Base-by-base conservation (phyloP, 2,888 invertebrate species). In the Geophilus truncorum region DNA sequence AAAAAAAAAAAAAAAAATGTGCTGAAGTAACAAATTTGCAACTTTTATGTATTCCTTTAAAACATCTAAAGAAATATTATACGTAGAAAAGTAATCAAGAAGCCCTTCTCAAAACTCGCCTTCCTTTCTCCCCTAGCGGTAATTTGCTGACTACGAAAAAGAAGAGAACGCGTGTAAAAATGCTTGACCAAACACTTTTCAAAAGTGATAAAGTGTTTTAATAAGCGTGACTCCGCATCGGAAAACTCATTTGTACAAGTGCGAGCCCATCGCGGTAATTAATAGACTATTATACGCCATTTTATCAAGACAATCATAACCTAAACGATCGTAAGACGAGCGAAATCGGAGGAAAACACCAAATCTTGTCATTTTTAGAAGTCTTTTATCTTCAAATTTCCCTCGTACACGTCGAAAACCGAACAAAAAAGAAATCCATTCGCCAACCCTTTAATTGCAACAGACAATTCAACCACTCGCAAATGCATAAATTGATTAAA, bases 181-280 rank as follows among this genome's bases (percentile, higher is more conserved):
- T 62, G 57, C 57, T 62, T 62, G 57, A 62, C 57, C 57, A 62
- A 62, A 62, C 57, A 62, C 57, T 62, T 62, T 62, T 62, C 57
- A 62, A 12, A 62, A 62, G 57, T 62, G 57, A 62, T 62, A 62
- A 62, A 62, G 57, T 62, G 57, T 62, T 62, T 62, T 62, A 62
- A 62, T 62, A 62, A 62, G 57, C 57, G 57, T 62, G 57, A 5
- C 57, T 62, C 57, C 21, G 23, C 57, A 62, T 62, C 6, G 57
- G 57, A 62, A 62, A 62, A 62, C 21, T 21, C 57, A 23, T 62
- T 62, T 62, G 23, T 62, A 23, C 23, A 62, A 62, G 18, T 62
- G 57, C 23, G 57, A 62, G 57, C 23, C 40, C 57, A n/a, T 62
- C 57, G 21, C 23, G 57, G n/a, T 62, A 62, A 62, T 62, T 62